phyloP scores from a whole-genome alignment of 2,797 vertebrate genomes.

The Scyliorhinus canicula region DNA sequence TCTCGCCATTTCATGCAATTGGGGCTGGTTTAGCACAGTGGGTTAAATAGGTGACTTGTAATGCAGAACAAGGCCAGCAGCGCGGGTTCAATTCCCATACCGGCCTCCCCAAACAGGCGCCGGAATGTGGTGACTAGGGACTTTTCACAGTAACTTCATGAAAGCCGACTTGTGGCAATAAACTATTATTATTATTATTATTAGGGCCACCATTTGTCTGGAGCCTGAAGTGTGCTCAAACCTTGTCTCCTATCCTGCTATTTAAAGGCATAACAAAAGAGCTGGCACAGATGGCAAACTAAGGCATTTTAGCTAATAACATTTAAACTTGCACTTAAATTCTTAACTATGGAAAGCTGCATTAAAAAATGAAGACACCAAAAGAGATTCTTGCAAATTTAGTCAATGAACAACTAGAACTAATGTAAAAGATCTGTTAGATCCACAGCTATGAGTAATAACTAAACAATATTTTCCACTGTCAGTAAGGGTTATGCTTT shows the following conservation, averaged over 20 bases:
- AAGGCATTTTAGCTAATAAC: neutral
- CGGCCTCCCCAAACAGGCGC: too few relatives aligned
- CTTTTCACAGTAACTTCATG: too few relatives aligned
- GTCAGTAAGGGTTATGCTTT: neutral
- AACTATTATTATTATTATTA: too few relatives aligned
- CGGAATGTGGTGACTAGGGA: too few relatives aligned
- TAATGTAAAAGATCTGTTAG: neutral
- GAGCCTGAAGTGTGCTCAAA: neutral
- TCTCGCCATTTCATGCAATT: neutral
- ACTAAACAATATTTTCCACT: neutral
- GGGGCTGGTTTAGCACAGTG: too few relatives aligned
- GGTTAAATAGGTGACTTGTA: too few relatives aligned
- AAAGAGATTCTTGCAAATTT: neutral
- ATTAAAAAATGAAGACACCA: neutral
- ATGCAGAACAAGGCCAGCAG: too few relatives aligned
- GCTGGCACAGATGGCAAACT: neutral
- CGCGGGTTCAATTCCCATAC: too few relatives aligned
- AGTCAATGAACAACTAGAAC: neutral
- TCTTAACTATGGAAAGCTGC: neutral
- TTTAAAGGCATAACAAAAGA: neutral
- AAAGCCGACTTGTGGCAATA: too few relatives aligned
- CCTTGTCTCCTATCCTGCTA: neutral
- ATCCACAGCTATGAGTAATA: neutral
- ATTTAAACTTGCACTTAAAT: neutral
- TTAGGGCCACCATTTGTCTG: too few relatives aligned